Conservation (phyloP, 2,113 vertebrate species). For the Apteryx owenii region DNA sequence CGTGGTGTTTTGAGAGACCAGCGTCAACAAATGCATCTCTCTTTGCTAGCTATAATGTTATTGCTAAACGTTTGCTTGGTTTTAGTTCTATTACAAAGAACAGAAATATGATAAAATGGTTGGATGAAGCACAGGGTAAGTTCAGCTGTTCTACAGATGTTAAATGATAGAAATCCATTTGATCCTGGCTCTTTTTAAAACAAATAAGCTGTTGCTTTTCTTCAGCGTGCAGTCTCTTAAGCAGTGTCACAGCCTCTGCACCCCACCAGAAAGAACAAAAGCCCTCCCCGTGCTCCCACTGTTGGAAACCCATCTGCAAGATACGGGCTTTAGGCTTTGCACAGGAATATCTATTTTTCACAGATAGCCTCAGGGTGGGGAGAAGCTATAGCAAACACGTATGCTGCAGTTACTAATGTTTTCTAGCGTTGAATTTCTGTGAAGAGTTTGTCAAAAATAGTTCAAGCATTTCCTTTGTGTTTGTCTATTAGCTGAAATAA, state of each 20-base stretch:
- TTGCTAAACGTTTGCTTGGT: not conserved
- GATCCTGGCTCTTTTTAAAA: not conserved
- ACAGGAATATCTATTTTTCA: not conserved
- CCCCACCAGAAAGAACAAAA: not conserved
- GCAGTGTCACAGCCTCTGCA: not conserved
- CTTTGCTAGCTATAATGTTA: not conserved
- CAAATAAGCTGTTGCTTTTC: not conserved
- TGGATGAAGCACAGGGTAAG: not conserved
- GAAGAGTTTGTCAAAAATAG: not conserved
- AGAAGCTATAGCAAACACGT: not conserved
- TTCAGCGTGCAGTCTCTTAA: not conserved
- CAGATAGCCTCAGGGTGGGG: not conserved
- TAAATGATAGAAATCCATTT: not conserved
- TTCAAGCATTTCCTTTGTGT: not conserved
- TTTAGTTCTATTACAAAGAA: not conserved
- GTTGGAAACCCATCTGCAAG: not conserved
- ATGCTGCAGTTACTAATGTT: not conserved
- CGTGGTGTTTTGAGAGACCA: not conserved
- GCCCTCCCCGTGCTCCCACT: not conserved
- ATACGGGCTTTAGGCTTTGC: not conserved
- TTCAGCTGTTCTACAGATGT: conserved; percentile 60
- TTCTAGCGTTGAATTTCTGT: not conserved
- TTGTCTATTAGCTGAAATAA: not conserved
- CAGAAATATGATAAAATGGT: not conserved
- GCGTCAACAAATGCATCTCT: not conserved